Conservation (phyloP, 2,113 vertebrate species). For the Channa argus region DNA sequence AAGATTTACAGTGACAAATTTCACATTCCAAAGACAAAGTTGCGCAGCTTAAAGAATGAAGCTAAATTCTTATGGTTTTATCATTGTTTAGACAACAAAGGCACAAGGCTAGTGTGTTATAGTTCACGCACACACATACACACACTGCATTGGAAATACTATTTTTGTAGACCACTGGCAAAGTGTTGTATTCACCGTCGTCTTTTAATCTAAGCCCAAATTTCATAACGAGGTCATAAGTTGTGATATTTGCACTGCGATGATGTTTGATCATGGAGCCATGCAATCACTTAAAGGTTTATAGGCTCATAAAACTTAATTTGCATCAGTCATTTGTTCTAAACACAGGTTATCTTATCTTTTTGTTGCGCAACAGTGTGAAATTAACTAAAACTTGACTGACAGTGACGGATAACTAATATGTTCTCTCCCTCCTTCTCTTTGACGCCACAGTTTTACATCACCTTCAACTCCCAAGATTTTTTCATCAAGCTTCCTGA, state of each 20-base stretch:
- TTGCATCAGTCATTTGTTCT: background rate
- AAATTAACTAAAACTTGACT: background rate
- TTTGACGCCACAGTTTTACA: slow-evolving; percentile 65
- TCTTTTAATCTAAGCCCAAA: slow-evolving; percentile 5
- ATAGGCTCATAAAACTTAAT: slow-evolving; percentile 36
- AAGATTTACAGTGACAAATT: background rate
- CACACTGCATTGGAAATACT: background rate
- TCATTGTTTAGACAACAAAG: background rate
- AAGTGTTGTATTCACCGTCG: background rate
- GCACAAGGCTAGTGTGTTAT: background rate
- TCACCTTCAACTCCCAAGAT: slow-evolving; percentile 75
- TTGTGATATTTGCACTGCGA: background rate
- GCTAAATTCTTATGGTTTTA: background rate
- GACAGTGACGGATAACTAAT: background rate
- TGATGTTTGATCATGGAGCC: background rate
- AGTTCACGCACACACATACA: no score
- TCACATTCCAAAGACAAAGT: no score
- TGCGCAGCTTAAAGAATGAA: no score
- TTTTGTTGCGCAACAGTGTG: background rate
- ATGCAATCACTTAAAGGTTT: background rate
- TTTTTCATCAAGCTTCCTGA: slow-evolving; percentile 82
- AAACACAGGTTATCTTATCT: background rate
- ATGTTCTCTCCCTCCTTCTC: background rate
- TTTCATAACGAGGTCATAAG: background rate
- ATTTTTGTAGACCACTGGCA: background rate